These are phyloP conservation scores for Rhadina sibilatrix DNA, from an alignment of 2,113 vertebrate genomes.

Conservation along the genomic window DNA sequence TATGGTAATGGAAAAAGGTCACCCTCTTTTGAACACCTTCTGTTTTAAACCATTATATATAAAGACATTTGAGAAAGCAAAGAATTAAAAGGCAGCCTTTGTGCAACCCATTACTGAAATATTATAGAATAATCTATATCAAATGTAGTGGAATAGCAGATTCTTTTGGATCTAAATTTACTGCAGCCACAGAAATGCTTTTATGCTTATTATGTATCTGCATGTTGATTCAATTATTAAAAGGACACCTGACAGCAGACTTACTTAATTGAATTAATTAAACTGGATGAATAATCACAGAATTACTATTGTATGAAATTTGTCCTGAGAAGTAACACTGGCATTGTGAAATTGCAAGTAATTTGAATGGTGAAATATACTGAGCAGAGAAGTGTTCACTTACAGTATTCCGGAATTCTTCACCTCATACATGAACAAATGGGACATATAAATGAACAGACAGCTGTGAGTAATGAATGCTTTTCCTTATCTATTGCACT, in stretches of 20 bases:
- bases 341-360: conserved; percentile 78
- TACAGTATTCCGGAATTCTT: conserved; percentile 58
- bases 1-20: conserved; percentile 89
- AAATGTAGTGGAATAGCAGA: conserved; percentile 82
- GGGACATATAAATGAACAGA: conserved; percentile 66
- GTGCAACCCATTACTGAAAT: conserved; percentile 84
- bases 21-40: conserved; percentile 84
- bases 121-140: conserved; percentile 88
- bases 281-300: conserved; percentile 83
- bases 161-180: conserved; percentile 90
- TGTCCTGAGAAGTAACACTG: conserved; percentile 81
- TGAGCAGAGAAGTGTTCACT: conserved; percentile 62
- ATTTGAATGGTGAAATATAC: conserved; percentile 76
- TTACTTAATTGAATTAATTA: conserved; percentile 94
- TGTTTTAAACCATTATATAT: conserved; percentile 86
- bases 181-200: conserved; percentile 85
- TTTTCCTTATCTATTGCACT: conserved; percentile 43
- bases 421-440: conserved; percentile 64
- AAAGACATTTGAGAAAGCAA: conserved; percentile 84
- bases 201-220: conserved; percentile 89
- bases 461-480: conserved; percentile 45
- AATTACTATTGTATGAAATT: conserved; percentile 81
- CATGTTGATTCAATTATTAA: conserved; percentile 95
- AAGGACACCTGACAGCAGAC: conserved; percentile 86
- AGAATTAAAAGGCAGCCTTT: conserved; percentile 88